phyloP scores from a whole-genome alignment of 2,113 vertebrate genomes.

The Heliornis fulica region DNA sequence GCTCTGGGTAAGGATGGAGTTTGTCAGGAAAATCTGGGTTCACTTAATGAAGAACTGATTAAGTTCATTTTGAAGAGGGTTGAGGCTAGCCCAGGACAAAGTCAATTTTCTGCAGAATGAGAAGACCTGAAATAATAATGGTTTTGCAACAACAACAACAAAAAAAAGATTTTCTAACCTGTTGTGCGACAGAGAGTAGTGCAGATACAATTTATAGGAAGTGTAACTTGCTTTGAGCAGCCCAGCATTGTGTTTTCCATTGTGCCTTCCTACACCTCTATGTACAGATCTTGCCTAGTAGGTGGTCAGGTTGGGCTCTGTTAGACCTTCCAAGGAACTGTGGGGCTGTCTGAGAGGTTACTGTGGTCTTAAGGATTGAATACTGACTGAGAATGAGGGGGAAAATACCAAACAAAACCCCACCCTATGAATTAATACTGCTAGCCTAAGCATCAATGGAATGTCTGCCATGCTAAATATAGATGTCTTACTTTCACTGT shows the following conservation, averaged over 20 bases:
- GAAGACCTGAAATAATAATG: background rate
- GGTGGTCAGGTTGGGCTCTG: background rate
- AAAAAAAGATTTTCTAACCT: background rate
- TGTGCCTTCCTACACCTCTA: background rate
- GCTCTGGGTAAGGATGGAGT: background rate
- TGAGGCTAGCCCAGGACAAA: background rate
- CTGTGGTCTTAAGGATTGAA: background rate
- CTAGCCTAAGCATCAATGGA: background rate
- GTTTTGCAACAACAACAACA: background rate
- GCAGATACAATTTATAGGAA: too few species aligned
- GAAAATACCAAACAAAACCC: too few species aligned
- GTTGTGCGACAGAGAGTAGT: background rate
- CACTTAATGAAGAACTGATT: background rate
- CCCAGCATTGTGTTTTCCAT: rapidly evolving
- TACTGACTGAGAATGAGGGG: background rate
- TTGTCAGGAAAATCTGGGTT: background rate
- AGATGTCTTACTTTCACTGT: background rate
- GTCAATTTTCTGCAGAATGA: background rate
- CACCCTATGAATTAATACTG: background rate
- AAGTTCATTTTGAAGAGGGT: background rate
- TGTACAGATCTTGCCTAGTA: background rate
- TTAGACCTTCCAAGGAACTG: background rate
- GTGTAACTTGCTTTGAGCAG: background rate
- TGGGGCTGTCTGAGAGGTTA: background rate
- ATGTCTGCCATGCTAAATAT: background rate